These are phyloP conservation scores for Lacerta viridis DNA, from an alignment of 2,797 vertebrate species.

Conservation along the genomic window DNA sequence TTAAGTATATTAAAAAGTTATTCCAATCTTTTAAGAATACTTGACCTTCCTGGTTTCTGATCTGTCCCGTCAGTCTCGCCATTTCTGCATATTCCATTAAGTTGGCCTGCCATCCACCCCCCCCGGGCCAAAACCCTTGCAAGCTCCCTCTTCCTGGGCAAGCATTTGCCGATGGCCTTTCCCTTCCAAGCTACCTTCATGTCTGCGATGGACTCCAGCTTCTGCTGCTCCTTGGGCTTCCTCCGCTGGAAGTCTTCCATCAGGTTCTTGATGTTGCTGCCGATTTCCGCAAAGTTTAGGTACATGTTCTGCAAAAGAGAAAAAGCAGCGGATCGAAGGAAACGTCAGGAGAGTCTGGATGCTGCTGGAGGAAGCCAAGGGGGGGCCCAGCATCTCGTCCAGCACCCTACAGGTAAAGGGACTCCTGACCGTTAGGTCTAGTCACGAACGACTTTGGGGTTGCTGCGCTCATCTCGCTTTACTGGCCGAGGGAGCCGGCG, in stretches of 20 bases:
- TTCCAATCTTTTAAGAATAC: no score
- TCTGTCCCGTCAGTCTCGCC: no score
- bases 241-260: slow-evolving; percentile 99
- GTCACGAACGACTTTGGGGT: no score
- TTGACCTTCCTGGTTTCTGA: no score
- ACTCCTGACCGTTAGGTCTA: no score
- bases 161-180: accelerated
- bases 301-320: slow-evolving; percentile 89
- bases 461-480: no score
- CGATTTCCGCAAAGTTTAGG: slow-evolving; percentile 97
- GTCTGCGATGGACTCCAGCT: slow-evolving; percentile 93
- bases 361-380: not conserved
- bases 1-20: no score
- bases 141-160: not conserved
- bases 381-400: not conserved
- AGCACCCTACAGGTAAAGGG: no score
- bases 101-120: no score
- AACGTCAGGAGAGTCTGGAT: no score
- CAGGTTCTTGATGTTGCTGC: slow-evolving; percentile 97
- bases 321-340: not conserved
- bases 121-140: not conserved
- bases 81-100: no score
- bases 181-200: slow-evolving; percentile 88
- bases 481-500: no score
- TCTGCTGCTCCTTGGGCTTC: slow-evolving; percentile 95